Base-by-base conservation (phyloP, 2,888 invertebrate genomes). In the Acleris literana region DNA sequence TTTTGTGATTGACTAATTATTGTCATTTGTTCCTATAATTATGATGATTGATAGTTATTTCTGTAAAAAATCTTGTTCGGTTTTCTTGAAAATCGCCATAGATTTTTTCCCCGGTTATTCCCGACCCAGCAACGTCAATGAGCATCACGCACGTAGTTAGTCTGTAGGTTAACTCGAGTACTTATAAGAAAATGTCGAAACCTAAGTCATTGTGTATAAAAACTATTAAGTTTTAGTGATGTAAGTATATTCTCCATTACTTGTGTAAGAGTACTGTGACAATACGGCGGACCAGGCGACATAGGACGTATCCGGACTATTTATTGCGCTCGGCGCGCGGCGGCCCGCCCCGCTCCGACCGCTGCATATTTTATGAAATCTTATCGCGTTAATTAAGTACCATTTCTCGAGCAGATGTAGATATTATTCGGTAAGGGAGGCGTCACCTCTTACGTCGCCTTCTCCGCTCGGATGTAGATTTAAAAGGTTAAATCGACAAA, bases 131-230 rank as follows among this genome's bases (percentile, higher is more conserved):
- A 56, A 55, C 61, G 60, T 55, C 60, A 39, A 58, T 43, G 55
- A 55, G 54, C 79, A 85, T 83, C 86, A 84, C 90, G 87, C 90
- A 90, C 89, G 85, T 88, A 82, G 79, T 88, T 90, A 90, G 87
- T 88, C 87, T 82, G 80, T 90, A 92, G 87, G 83, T 83, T 84
- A 84, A 83, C 81, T 85, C 85, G 87, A 85, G 91, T 92, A 91
- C 90, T 90, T 92, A 90, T 92, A 92, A 87, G 92, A 87, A 90
- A 90, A 87, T 89, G 92, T 92, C 91, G 92, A 91, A 92, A 87
- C 90, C 92, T 92, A 92, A 92, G 92, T 92, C 92, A 92, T 92
- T 92, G 90, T 92, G 91, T 92, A 92, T 91, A 55, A 55, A 88
- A 84, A 84, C 79, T 85, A 85, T 83, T 92, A 90, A 90, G 91